Conservation (phyloP, 1,140 invertebrate species). For the Carcinoscorpius rotundicauda region DNA sequence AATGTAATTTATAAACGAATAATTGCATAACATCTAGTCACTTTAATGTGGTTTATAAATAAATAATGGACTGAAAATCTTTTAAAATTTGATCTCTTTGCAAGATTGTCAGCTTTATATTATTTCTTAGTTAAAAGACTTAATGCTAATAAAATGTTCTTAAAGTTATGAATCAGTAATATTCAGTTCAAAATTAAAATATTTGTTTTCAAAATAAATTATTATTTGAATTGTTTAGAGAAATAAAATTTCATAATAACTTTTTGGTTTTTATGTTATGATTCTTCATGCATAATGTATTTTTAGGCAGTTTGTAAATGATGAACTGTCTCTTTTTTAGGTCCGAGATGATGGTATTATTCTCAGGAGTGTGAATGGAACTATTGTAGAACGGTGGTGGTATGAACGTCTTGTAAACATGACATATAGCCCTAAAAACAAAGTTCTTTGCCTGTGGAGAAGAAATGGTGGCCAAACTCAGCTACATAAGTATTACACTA, state of each 20-base stretch:
- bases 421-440: conserved; percentile 97
- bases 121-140: too few species aligned
- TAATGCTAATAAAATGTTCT: too few species aligned
- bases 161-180: too few species aligned
- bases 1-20: too few species aligned
- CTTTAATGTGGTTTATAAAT: too few species aligned
- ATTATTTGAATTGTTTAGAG: background rate
- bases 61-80: too few species aligned
- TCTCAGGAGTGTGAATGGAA: conserved; percentile 77
- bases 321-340: conserved; percentile 22
- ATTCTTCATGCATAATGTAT: background rate
- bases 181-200: too few species aligned
- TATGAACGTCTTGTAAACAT: conserved; percentile 98
- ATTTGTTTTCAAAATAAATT: too few species aligned
- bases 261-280: background rate
- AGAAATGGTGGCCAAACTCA: conserved; percentile 79
- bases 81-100: too few species aligned
- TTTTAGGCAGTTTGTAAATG: background rate
- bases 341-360: conserved; percentile 94
- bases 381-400: conserved; percentile 96
- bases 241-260: conserved; percentile 10
- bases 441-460: conserved; percentile 91
- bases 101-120: too few species aligned
- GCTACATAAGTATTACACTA: conserved; percentile 97
- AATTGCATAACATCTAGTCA: too few species aligned